These are phyloP conservation scores for Ceuthmochares aereus DNA, from an alignment of 2,113 vertebrate genomes.

Conservation along the genomic window DNA sequence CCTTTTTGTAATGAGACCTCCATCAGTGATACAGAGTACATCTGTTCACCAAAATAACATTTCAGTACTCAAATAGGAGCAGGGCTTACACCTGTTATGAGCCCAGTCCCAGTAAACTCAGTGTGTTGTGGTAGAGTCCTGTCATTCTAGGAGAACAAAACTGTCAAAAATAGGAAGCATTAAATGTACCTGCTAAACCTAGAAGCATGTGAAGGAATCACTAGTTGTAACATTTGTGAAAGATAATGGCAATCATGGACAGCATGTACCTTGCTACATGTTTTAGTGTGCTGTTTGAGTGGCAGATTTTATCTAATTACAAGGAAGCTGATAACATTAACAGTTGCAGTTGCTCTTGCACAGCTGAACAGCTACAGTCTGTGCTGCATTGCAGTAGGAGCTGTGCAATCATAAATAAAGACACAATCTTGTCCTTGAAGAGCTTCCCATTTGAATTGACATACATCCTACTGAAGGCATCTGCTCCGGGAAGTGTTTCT, in stretches of 20 bases:
- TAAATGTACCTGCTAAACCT: neutral
- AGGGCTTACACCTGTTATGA: neutral
- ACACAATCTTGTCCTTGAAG: neutral
- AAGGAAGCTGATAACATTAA: neutral
- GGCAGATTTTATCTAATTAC: neutral
- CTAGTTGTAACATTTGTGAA: neutral
- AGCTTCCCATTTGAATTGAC: neutral
- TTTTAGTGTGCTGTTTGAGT: neutral
- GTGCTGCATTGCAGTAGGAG: neutral
- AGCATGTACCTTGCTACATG: neutral
- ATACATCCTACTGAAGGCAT: neutral
- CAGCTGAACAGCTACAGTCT: neutral
- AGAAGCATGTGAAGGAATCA: neutral
- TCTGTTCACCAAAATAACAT: neutral
- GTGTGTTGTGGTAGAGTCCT: rapidly evolving
- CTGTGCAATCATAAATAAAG: neutral
- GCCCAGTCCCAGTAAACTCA: neutral
- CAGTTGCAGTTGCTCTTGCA: neutral
- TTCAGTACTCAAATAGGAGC: neutral
- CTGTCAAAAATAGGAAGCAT: neutral
- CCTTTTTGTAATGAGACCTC: neutral
- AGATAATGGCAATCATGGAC: neutral
- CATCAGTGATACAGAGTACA: neutral
- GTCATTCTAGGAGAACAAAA: neutral
- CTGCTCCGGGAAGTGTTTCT: neutral